Evolutionary conservation across 1,140 invertebrate species (phyloP).

Genomic region (Neodiprion fabricii): DNA sequence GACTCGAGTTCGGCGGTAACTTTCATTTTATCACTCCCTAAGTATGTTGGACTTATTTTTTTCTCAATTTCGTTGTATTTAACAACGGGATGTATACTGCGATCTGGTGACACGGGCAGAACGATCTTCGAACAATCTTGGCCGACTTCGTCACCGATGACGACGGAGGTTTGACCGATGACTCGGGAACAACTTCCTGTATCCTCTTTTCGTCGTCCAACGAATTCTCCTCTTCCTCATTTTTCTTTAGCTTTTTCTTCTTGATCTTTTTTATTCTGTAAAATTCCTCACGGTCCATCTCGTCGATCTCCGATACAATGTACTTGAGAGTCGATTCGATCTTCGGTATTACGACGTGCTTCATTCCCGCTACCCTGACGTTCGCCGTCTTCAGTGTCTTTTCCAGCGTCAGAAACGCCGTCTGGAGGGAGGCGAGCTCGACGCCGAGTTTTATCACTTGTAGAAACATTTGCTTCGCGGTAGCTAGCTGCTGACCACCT

Average conservation of each 20-base stretch:
- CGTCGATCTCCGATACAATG: slow-evolving; percentile 95
- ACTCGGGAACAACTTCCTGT: no score
- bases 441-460: slow-evolving; percentile 72
- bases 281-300: slow-evolving; percentile 97
- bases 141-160: no score
- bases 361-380: background rate
- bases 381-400: background rate
- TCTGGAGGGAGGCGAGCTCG: slow-evolving; percentile 75
- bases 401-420: slow-evolving; percentile 76
- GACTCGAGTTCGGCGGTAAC: no score
- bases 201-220: no score
- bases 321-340: slow-evolving; percentile 93
- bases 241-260: slow-evolving; percentile 69
- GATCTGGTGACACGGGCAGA: no score
- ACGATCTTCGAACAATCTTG: no score
- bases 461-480: slow-evolving; percentile 74
- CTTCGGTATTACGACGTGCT: slow-evolving; percentile 86
- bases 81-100: background rate
- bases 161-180: no score
- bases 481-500: slow-evolving; percentile 75
- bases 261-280: slow-evolving; percentile 94
- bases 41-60: background rate
- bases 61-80: background rate
- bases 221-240: background rate
- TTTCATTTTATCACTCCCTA: no score